Conservation (phyloP, 2,113 vertebrate genomes). For the Mustelus asterias region DNA sequence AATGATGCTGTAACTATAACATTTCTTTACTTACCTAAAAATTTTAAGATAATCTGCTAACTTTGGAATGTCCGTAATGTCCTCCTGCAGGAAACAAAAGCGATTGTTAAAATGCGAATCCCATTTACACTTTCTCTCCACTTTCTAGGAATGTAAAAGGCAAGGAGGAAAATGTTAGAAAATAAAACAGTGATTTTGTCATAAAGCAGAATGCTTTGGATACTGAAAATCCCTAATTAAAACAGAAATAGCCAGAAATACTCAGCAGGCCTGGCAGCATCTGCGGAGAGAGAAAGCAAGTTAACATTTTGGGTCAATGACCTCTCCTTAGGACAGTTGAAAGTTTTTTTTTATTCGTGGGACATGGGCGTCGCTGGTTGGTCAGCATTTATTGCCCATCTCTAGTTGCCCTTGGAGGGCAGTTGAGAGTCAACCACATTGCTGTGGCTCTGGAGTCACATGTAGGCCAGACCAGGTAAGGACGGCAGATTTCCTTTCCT, state of each 20-base stretch:
- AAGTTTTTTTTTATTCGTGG: not conserved
- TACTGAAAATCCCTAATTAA: no score
- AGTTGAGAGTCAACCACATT: no score
- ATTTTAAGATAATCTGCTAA: slow-evolving; percentile 84
- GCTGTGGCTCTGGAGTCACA: no score
- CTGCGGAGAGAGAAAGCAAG: no score
- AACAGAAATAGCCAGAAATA: no score
- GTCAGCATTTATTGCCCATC: no score
- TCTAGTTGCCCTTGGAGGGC: no score
- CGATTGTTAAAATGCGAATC: slow-evolving; percentile 34
- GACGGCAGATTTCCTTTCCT: no score
- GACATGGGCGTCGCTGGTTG: no score
- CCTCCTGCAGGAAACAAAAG: slow-evolving; percentile 70
- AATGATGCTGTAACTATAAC: no score
- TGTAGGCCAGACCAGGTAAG: no score
- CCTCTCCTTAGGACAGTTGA: not conserved
- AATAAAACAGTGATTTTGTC: not conserved
- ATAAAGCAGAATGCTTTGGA: not conserved
- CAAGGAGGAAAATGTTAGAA: not conserved
- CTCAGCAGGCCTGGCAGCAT: no score
- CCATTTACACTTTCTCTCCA: not conserved
- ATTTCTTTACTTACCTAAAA: slow-evolving; percentile 72
- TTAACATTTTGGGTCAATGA: not conserved
- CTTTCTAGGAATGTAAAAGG: not conserved
- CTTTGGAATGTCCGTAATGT: slow-evolving; percentile 95